Percentiles rank a stretch among this genome's conserved stretches.
Conservation (phyloP, 2,888 invertebrate species). For the Dromius quadrimaculatus region DNA sequence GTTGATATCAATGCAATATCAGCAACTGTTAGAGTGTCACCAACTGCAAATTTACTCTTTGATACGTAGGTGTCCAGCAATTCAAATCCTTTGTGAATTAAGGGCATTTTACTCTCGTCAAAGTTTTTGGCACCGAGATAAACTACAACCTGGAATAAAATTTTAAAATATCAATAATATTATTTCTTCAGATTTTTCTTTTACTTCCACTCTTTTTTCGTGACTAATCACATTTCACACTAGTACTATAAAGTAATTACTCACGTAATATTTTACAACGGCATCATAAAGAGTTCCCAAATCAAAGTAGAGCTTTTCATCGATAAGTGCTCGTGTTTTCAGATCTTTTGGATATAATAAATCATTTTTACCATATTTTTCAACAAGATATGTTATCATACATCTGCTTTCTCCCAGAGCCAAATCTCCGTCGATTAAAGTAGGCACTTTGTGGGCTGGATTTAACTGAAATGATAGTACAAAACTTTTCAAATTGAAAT, state of each 20-base stretch:
- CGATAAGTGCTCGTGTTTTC: conserved; percentile 76
- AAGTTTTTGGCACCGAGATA: conserved; percentile 52
- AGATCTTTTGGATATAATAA: conserved; percentile 79
- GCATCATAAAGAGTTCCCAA: conserved; percentile 76
- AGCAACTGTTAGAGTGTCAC: conserved; percentile 68
- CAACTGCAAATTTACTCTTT: conserved; percentile 66
- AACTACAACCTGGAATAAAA: conserved; percentile 12
- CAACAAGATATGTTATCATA: conserved; percentile 79
- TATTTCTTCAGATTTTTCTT: not conserved
- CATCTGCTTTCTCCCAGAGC: conserved; percentile 73
- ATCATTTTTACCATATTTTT: conserved; percentile 80
- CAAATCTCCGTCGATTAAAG: conserved; percentile 71
- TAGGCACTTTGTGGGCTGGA: conserved; percentile 72
- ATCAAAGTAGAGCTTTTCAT: conserved; percentile 81
- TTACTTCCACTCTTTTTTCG: not conserved
- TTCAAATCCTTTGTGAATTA: conserved; percentile 64
- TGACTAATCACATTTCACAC: too few relatives aligned
- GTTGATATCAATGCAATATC: conserved; percentile 67
- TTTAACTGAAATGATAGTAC: conserved; percentile 65
- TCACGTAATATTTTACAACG: conserved; percentile 76
- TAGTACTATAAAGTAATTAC: conserved; percentile 59
- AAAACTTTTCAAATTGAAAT: too few relatives aligned
- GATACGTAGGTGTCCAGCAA: conserved; percentile 65
- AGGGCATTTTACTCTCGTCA: conserved; percentile 56
- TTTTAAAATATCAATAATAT: not conserved